Base-by-base conservation (phyloP, 2,888 invertebrate species). In the Aporophyla lueneburgensis region DNA sequence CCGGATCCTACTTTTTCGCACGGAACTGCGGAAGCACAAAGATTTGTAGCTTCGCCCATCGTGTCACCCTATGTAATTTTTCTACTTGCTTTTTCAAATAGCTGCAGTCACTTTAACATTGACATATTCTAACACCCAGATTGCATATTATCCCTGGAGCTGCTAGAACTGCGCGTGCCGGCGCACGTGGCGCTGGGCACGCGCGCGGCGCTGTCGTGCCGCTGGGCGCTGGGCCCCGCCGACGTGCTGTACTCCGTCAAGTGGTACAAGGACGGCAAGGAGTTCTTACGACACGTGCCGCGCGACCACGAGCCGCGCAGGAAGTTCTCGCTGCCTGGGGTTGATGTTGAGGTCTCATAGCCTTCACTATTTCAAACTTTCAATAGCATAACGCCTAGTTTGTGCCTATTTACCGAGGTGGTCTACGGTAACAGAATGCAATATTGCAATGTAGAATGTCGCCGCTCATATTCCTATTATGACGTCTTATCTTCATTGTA, bases 251-350 rank as follows among this genome's bases (percentile, higher is more conserved):
- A 99, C 95, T 98, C 98, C 51, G 98, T 99, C 90, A 99, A 99
- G 96, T 99, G 99, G 99, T 99, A 99, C 97, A 99, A 98, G 93
- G 98, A 98, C 93, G 98, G 98, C 85, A 97, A 98, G 94, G 99
- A 99, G 95, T 98, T 99, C 97, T 99, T 98, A 96, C 97, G 98
- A 81, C 98, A 98, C 94, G 98, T 98, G 87, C 99, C 99, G 27
- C 97, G 98, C 71, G 98, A 98, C 93, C 97, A 97, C 91, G 98
- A 98, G 78, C 98, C 98, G 4, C 97, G 98, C 62, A 98, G 98
- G 94, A 97, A 98, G 89, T 98, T 98, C 93, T 97, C 97, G 74
- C 96, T 98, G 87, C 98, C 98, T 0, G 99, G 99, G 86, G 98
- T 99, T 78, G 97, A 98, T 89, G 98, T 99, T 59, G 98, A 98